phyloP scores from a whole-genome alignment of 2,113 vertebrate genomes.

The Danio rerio region DNA sequence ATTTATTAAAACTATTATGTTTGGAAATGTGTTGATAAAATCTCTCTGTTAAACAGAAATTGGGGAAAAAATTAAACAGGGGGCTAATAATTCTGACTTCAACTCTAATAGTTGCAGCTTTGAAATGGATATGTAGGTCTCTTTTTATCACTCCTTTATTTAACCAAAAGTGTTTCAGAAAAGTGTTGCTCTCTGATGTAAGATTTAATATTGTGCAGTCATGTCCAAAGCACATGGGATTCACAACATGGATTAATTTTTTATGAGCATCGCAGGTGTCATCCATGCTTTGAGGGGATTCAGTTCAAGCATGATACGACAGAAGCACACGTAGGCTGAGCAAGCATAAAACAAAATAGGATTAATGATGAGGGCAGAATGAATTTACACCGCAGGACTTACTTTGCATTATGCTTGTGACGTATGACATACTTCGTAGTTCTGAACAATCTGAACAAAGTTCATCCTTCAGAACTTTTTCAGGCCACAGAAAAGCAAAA shows the following conservation, averaged over 20 bases:
- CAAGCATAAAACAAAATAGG: background rate
- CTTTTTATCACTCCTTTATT: no score
- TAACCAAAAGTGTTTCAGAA: no score
- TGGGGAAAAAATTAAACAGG: no score
- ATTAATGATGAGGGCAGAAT: slow-evolving; percentile 3
- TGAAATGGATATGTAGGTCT: no score
- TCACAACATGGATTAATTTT: background rate
- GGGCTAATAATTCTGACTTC: no score
- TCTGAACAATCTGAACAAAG: background rate
- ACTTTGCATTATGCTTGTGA: background rate
- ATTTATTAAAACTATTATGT: no score
- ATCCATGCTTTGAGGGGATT: background rate
- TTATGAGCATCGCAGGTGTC: slow-evolving; percentile 18
- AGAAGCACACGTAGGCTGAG: slow-evolving; percentile 29
- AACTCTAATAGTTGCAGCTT: no score
- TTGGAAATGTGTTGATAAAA: no score
- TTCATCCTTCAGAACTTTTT: background rate
- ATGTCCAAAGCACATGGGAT: background rate
- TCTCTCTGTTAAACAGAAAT: no score
- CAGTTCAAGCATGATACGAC: background rate
- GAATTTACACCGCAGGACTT: background rate
- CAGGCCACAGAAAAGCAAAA: background rate
- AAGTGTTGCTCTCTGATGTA: no score
- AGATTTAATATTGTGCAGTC: background rate
- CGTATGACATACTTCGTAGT: background rate